A percentile compares a stretch with the other conserved stretches of the same genome.
Evolutionary conservation across 2,113 vertebrate species (phyloP).

Genomic region (Seriola quinqueradiata): DNA sequence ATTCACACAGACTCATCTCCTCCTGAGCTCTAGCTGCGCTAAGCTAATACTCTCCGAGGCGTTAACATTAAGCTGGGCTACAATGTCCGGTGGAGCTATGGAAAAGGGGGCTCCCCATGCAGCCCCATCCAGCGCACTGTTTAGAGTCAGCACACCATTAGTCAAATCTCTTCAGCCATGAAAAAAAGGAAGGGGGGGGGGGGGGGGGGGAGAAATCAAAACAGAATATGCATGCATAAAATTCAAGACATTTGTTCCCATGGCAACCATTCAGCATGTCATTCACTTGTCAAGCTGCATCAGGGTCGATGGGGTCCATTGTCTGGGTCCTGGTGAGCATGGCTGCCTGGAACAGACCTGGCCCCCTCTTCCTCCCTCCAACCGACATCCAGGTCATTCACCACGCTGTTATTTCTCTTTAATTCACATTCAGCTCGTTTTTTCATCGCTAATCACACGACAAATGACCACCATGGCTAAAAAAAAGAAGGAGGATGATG

Average conservation of each 20-base stretch:
- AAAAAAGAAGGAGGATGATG: constrained; percentile 60
- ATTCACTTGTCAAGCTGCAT: constrained; percentile 99
- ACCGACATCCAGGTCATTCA: constrained; percentile 83
- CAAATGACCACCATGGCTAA: constrained; percentile 76
- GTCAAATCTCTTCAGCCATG: constrained; percentile 82
- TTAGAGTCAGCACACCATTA: constrained; percentile 83
- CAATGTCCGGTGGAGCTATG: constrained; percentile 72
- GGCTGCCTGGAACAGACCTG: constrained; percentile 66
- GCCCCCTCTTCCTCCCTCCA: constrained; percentile 58
- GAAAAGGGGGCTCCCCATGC: constrained; percentile 62
- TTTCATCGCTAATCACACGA: constrained; percentile 81
- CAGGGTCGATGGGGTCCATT: constrained; percentile 98
- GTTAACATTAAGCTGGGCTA: constrained; percentile 79
- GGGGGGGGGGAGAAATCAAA: constrained; percentile 52
- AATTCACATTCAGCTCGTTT: constrained; percentile 77
- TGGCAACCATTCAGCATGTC: constrained; percentile 99
- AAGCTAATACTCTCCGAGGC: constrained; percentile 74
- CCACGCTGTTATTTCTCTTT: constrained; percentile 78
- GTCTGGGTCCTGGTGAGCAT: constrained; percentile 93
- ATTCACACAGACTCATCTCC: constrained; percentile 64
- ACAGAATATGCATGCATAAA: constrained; percentile 99
- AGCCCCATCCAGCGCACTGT: constrained; percentile 66
- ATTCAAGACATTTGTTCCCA: constrained; percentile 98
- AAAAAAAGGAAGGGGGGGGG: constrained; percentile 43
- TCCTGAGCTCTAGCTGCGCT: constrained; percentile 67